Base-by-base conservation (phyloP, 2,113 vertebrate species). In the Origma solitaria region DNA sequence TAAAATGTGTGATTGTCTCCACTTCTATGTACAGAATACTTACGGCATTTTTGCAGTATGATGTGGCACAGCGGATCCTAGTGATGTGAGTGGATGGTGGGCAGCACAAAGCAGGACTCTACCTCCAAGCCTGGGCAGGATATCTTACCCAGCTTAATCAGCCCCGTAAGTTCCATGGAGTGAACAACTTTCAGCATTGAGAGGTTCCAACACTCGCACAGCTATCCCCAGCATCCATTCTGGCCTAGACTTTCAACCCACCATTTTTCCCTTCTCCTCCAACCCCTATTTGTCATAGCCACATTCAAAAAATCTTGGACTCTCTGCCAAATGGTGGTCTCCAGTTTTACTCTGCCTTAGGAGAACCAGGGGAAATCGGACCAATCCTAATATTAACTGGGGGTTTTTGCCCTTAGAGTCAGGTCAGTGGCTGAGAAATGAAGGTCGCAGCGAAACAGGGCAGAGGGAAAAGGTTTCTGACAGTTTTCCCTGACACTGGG, bases 381-480 rank as follows among this genome's bases (percentile, higher is more conserved):
- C 11, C 50, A 70, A 65, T 42, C 40, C 44, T 49, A 25, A 33
- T 23, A 68, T 33, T 79, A 82, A 58, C 69, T 65, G 44, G 2
- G 8, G 5, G 0, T 7, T 1, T 9, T 70, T 86, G 35, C 42
- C 50, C 75, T 87, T 50, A n/a, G 35, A 51, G 9, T 56, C 35
- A 31, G 19, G 35, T 30, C 62, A 76, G 22, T 61, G 70, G 31
- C 62, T 57, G 42, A 54, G 64, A 88, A 73, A 62, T 81, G 23
- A 90, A 92, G 60, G 71, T 76, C 58, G 35, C 19, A 35, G 42
- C 53, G 62, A 83, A 93, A 68, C 30, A 86, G 47, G 28, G 33
- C n/a, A 81, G 50, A 75, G 33, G 50, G 31, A 62, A 44, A 88
- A 66, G 37, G 22, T 75, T 78, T 90, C 35, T 86, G 86, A 83